phyloP scores from a whole-genome alignment of 2,113 vertebrate genomes.

The Eulemur rufifrons region DNA sequence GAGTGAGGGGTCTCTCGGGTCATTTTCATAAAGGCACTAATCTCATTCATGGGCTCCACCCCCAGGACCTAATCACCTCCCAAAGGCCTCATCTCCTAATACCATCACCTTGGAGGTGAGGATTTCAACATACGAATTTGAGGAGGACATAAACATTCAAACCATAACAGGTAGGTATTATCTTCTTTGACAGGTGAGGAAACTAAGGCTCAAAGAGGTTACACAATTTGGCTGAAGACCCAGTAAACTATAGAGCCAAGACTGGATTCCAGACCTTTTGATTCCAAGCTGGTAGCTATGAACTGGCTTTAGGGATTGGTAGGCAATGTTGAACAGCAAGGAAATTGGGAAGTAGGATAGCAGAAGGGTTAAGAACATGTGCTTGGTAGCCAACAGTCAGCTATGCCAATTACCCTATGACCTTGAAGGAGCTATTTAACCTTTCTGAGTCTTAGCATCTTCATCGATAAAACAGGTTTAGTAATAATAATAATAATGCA shows the following conservation, averaged over 20 bases:
- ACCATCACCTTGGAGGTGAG: background rate
- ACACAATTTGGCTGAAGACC: background rate
- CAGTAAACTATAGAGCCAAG: background rate
- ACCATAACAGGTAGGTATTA: background rate
- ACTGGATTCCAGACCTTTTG: background rate
- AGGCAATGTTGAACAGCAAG: background rate
- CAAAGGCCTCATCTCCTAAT: background rate
- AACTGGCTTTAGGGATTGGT: background rate
- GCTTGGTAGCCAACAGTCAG: background rate
- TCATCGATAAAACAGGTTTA: background rate
- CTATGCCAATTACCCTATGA: background rate
- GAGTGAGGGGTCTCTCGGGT: background rate
- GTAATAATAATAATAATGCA: background rate
- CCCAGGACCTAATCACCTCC: background rate
- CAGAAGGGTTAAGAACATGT: background rate
- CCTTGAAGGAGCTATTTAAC: background rate
- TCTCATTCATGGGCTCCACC: background rate
- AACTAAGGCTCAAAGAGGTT: background rate
- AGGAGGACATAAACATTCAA: background rate
- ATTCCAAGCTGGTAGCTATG: background rate
- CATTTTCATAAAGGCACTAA: background rate
- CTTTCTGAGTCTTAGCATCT: background rate
- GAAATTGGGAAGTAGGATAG: background rate
- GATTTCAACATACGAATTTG: background rate
- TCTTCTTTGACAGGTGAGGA: background rate